These are phyloP conservation scores for Indri indri DNA, from an alignment of 2,113 vertebrate genomes.

Conservation along the genomic window DNA sequence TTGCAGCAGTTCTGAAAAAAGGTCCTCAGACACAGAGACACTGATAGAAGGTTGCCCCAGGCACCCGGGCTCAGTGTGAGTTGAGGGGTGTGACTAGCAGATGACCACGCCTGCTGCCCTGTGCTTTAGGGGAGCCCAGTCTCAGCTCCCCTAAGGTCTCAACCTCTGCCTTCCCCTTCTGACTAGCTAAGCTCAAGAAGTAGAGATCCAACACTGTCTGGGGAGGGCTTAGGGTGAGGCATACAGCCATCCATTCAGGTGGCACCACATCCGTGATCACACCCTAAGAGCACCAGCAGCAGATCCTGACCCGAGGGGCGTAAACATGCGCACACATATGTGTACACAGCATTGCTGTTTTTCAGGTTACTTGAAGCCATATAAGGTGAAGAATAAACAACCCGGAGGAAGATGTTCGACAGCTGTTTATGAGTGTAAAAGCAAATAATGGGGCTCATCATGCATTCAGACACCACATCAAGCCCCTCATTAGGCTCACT, in stretches of 20 bases:
- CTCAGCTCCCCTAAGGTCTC: no score
- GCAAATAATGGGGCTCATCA: conserved; percentile 23
- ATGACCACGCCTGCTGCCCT: neutral
- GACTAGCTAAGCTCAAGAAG: neutral
- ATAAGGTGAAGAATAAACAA: neutral
- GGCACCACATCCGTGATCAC: neutral
- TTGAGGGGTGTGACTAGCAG: neutral
- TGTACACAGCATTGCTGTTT: neutral
- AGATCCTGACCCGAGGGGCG: neutral
- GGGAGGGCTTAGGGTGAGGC: neutral
- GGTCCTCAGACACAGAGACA: neutral
- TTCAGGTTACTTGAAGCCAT: neutral
- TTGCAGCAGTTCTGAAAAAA: neutral
- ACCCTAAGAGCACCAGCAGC: neutral
- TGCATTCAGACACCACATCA: neutral
- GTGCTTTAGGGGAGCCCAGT: neutral
- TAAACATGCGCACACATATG: neutral
- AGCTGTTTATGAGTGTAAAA: conserved; percentile 42
- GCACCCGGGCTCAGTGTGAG: neutral
- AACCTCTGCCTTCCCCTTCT: neutral
- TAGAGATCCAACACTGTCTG: neutral
- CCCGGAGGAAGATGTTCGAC: neutral
- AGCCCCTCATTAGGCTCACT: neutral
- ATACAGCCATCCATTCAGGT: neutral
- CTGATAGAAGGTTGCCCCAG: neutral